Evolutionary conservation across 2,113 vertebrate genomes (phyloP), one percentile per base, ranked within the genome.

Genomic region (Alectura lathami): DNA sequence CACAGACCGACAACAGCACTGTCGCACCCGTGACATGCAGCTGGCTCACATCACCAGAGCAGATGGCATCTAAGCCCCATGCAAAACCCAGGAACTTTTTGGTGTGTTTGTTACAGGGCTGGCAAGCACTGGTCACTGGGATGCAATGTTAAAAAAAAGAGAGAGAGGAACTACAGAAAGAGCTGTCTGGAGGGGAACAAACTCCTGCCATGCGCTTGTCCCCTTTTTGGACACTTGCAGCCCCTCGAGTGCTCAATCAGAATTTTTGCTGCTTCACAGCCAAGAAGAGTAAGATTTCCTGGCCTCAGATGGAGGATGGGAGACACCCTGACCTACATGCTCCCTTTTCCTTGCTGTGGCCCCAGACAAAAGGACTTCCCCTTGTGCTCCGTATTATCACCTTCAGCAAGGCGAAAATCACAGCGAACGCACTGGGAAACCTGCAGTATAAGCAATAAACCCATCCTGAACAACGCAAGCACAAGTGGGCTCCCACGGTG

Each of bases 231-330:
- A 23, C 56, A 59, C n/a, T 57, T 57, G 11, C 11, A 27, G 56
- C n/a, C 56, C n/a, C n/a, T 34, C 21, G n/a, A 59, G 56, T 14
- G n/a, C 45, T 20, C 56, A 59, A 15, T 34, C 26, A 29, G 50
- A 51, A 27, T 51, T 27, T 34, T 34, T 23, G 56, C n/a, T 34
- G 21, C 20, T 12, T 34, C 56, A 23, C n/a, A 59, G 22, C 21
- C 56, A 59, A 34, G n/a, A 59, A 59, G n/a, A 59, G n/a, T n/a
- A 59, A 57, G 8, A 8, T 45, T 47, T 40, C 59, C 16, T 4
- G 2, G n/a, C 47, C 47, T 53, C 2, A 5, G 40, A 38, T 7
- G 3, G 1, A 1, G 13, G 13, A 40, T 1, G 9, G 54, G 50
- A 18, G 24, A 4, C 8, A 4, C 18, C 62, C 62, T 3, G 6